These are phyloP conservation scores for Motacilla tschutschensis DNA, from an alignment of 2,113 vertebrate species.

Conservation along the genomic window DNA sequence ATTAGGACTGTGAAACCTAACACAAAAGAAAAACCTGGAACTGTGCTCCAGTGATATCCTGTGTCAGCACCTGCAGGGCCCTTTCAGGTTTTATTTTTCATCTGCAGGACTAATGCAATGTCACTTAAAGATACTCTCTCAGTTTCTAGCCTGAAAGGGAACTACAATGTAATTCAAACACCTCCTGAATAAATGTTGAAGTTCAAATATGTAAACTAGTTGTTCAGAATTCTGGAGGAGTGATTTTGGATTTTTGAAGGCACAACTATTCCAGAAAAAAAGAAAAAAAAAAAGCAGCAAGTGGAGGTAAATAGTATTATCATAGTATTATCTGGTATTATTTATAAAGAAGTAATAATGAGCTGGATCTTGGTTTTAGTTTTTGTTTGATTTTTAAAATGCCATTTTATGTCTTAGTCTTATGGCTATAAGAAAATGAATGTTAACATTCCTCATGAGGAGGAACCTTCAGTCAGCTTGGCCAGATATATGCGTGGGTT, in stretches of 20 bases:
- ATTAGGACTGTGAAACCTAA: neutral
- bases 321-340: neutral
- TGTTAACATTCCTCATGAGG: neutral
- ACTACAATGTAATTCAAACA: neutral
- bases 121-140: neutral
- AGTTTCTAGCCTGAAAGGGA: neutral
- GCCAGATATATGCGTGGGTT: rapidly evolving
- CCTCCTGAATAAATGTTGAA: neutral
- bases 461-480: neutral
- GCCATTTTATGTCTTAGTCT: neutral
- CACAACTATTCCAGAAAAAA: neutral
- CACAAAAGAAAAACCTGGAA: neutral
- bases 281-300: rapidly evolving
- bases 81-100: neutral
- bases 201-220: neutral
- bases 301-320: neutral
- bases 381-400: neutral
- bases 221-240: neutral
- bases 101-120: neutral
- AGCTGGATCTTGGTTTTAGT: rapidly evolving
- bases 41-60: neutral
- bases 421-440: neutral
- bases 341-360: neutral
- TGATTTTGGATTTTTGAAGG: neutral
- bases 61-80: neutral